These are phyloP conservation scores for Crotalus tigris DNA, from an alignment of 2,113 vertebrate species.

Conservation along the genomic window DNA sequence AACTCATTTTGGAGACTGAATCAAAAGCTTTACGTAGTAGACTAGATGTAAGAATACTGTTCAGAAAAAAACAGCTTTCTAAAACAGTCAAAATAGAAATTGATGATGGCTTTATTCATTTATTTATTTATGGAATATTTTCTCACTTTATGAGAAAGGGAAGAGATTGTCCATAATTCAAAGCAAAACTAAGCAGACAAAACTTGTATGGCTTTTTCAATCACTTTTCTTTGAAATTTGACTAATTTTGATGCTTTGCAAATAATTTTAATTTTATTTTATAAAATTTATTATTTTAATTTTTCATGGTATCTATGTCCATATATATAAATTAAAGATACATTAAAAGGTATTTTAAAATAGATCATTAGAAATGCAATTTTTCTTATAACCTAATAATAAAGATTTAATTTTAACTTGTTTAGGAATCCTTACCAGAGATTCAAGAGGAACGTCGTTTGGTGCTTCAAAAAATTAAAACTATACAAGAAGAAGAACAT, in stretches of 20 bases:
- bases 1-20: background rate
- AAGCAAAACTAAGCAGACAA: background rate
- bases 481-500: conserved; percentile 82
- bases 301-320: background rate
- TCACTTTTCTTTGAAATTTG: background rate
- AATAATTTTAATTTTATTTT: background rate
- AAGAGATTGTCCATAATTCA: background rate
- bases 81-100: background rate
- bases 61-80: background rate
- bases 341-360: background rate
- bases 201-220: background rate
- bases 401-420: background rate
- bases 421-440: conserved; percentile 77
- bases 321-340: background rate
- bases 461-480: conserved; percentile 80
- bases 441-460: conserved; percentile 78
- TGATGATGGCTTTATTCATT: background rate
- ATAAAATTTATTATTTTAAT: background rate
- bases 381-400: background rate
- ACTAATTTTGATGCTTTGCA: background rate
- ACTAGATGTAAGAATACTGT: background rate
- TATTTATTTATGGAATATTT: background rate
- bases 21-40: background rate
- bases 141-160: background rate
- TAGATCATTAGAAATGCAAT: background rate